Evolutionary conservation across 2,888 invertebrate genomes (phyloP), one percentile per base, ranked within the genome.

Genomic region (Troilus luridus): DNA sequence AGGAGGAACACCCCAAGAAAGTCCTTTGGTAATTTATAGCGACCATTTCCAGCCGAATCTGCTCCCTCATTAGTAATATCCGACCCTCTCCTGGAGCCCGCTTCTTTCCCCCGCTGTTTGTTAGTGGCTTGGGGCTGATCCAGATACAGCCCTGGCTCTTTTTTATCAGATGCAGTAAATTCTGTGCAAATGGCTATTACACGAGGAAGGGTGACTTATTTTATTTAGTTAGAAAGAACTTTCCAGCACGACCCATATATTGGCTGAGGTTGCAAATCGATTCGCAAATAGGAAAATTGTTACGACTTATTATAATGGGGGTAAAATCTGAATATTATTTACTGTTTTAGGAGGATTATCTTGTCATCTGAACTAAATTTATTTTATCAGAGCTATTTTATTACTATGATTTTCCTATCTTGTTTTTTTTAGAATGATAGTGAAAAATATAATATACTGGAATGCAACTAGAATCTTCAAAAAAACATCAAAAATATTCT

Each of bases 31-130:
- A 56, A 85, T 85, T 85, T 85, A 85, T 85, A n/a, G 85, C 54
- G 56, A 58, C 56, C 85, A 85, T 85, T 85, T 85, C 85, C 85
- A 85, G n/a, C 85, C 56, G 56, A 85, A 85, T 85, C 56, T 54
- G 56, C n/a, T 56, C 56, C 85, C 56, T 85, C 85, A 85, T 85
- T 85, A 85, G 85, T 85, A 85, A 85, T 85, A 85, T 85, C 85
- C 85, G 56, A 7, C 85, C 85, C 56, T 85, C 21, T 85, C 21
- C 85, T 41, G 14, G 41, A 77, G 41, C 17, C 27, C 27, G 17
- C 8, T 41, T 41, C 19, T 77, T 77, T 41, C 17, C 67, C 24
- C n/a, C 67, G 24, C 67, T 67, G 67, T 67, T 67, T 67, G 67
- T 24, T 67, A 27, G 67, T 67, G 67, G 67, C 72, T 77, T 77